Base-by-base conservation (phyloP, 2,888 invertebrate species). In the Diaprepes abbreviatus region DNA sequence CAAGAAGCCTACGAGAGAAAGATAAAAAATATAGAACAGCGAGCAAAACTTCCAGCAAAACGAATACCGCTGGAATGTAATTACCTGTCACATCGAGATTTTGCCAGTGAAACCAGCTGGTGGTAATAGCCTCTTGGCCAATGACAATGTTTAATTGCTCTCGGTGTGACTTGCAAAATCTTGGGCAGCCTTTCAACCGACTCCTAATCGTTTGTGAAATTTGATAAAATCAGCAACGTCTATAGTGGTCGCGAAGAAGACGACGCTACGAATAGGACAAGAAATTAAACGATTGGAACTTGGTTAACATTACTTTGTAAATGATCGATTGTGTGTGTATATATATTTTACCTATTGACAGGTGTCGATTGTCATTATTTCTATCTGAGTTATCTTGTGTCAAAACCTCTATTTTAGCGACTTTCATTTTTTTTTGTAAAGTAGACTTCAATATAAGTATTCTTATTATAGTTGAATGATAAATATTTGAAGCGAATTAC, bases 131-230 rank as follows among this genome's bases (percentile, higher is more conserved):
- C 40, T 43, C 19, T 36, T 36, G 40, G 19, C 19, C 40, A 43
- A 43, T 43, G 40, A 17, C 40, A 43, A 43, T 43, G 9, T 43
- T 43, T 43, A 43, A 43, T 43, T 43, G 10, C 40, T 43, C 17
- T 43, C 9, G 1, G 19, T 19, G 9, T 43, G 40, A 43, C 17
- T 43, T 43, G 40, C 40, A 38, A 16, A 16, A 14, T 16, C 12
- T 17, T 19, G 5, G 40, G 9, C 19, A 43, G 19, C 10, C 7
- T 43, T 43, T 43, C 3, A 43, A 9, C 17, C 40, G 7, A 17
- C 14, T 43, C 7, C 19, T 43, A 10, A 17, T 43, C 40, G 40
- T 43, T 19, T 17, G 40, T 43, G 40, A 43, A 43, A 43, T 43
- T 43, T 43, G 19, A 43, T 43, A 43, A 43, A 43, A 43, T 43